A percentile compares a stretch with the other conserved stretches of the same genome.
Conservation (phyloP, 2,113 vertebrate genomes). For the Callaeas wilsoni region DNA sequence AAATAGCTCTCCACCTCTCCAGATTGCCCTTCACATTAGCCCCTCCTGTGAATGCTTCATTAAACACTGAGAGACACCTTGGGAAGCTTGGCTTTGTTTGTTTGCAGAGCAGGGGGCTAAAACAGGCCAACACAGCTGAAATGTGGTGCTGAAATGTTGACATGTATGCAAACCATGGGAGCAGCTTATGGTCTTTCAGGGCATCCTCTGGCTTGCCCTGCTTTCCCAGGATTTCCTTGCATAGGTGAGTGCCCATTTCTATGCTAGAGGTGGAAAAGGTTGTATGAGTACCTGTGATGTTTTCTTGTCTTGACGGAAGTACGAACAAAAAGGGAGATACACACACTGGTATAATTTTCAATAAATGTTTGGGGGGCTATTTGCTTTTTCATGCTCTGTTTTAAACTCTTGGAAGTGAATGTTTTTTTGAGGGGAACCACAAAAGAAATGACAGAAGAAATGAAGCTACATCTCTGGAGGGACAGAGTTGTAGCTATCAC, state of each 20-base stretch:
- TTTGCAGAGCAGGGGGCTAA: background rate
- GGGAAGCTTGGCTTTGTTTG: background rate
- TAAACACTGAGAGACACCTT: background rate
- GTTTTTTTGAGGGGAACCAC: background rate
- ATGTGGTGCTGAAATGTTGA: background rate
- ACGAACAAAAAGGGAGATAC: background rate
- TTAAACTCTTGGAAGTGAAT: background rate
- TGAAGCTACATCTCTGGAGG: background rate
- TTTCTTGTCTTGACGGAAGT: background rate
- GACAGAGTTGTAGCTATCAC: background rate
- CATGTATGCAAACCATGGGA: rapidly evolving
- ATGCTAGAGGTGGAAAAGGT: background rate
- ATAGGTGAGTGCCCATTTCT: background rate
- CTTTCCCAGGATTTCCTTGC: background rate
- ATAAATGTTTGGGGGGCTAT: background rate
- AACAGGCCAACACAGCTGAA: background rate
- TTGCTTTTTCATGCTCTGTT: background rate
- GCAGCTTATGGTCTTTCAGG: background rate
- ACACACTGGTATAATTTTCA: background rate
- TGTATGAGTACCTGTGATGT: background rate
- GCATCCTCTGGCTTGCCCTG: background rate
- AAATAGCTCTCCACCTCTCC: background rate
- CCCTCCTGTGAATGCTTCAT: background rate
- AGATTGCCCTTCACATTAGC: background rate
- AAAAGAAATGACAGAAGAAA: background rate